Evolutionary conservation across 2,888 invertebrate species (phyloP).

Genomic region (Meghimatium bilineatum): DNA sequence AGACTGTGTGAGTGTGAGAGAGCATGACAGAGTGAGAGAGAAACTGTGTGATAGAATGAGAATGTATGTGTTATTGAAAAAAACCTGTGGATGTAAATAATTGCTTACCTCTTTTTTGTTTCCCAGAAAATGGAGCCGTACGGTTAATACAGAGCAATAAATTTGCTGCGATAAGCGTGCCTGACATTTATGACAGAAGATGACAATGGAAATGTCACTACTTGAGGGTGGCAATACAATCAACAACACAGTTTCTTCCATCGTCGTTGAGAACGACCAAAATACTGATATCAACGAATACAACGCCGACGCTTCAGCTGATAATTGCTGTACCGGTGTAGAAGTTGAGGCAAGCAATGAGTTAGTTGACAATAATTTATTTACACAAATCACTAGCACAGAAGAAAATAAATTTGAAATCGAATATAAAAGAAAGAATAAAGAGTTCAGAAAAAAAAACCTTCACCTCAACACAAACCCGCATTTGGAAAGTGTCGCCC

Average conservation of each 20-base stretch:
- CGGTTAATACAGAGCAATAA: background rate
- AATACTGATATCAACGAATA: background rate
- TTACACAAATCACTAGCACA: background rate
- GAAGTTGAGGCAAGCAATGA: background rate
- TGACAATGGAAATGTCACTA: slow-evolving; percentile 37
- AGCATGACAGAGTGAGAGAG: too few relatives aligned
- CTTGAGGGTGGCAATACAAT: background rate
- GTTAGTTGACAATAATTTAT: too few relatives aligned
- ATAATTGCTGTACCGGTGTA: background rate
- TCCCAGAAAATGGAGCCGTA: slow-evolving; percentile 12
- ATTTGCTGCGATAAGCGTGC: background rate
- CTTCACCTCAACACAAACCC: background rate
- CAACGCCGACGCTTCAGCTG: background rate
- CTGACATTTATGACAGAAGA: background rate
- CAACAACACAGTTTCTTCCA: background rate
- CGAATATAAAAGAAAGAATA: background rate
- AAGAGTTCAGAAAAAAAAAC: background rate
- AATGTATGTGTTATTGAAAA: too few relatives aligned
- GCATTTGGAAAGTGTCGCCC: background rate
- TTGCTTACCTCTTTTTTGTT: slow-evolving; percentile 6
- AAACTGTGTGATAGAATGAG: too few relatives aligned
- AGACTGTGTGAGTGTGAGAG: too few relatives aligned
- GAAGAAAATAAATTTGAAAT: background rate
- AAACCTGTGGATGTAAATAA: too few relatives aligned
- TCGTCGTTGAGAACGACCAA: background rate